phyloP scores from a whole-genome alignment of 92 coral and sea anemone genomes.

The Scolanthus callimorphus region DNA sequence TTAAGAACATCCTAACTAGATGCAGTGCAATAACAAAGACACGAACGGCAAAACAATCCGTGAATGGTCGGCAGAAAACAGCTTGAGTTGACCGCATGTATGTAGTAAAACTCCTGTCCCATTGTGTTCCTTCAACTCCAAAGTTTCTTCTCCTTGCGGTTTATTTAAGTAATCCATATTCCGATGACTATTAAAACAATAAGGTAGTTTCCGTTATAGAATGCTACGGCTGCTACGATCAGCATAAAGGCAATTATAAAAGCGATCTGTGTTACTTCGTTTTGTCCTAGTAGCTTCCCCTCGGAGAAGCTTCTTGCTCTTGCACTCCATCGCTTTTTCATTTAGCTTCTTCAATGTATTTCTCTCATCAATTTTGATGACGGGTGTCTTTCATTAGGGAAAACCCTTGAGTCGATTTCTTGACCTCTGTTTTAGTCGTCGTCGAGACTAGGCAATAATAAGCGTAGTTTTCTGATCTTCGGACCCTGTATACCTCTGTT shows the following conservation, averaged over 20 bases:
- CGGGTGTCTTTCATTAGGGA: slow-evolving; percentile 5
- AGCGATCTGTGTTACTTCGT: slow-evolving; percentile 56
- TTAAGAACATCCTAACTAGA: neutral
- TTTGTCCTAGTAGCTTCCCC: slow-evolving; percentile 35
- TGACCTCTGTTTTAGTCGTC: too few species aligned
- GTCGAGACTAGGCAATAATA: too few species aligned
- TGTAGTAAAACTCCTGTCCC: neutral
- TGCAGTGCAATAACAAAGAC: neutral
- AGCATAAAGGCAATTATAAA: slow-evolving; percentile 68
- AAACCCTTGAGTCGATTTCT: too few species aligned
- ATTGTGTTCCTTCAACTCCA: neutral
- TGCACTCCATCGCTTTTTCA: slow-evolving; percentile 48
- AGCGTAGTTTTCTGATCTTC: too few species aligned
- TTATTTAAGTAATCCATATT: slow-evolving; percentile 65
- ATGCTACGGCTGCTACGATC: slow-evolving; percentile 54
- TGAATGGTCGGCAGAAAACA: neutral
- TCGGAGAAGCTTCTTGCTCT: slow-evolving; percentile 25
- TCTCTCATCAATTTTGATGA: neutral
- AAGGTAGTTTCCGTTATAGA: slow-evolving; percentile 69
- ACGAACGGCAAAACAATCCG: neutral
- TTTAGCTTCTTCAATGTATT: neutral
- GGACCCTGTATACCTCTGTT: too few species aligned
- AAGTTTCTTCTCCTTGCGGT: neutral
- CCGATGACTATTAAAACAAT: slow-evolving; percentile 73
- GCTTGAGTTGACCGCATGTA: neutral